Evolutionary conservation across 2,797 vertebrate species (phyloP), one percentile per base, ranked within the genome.

Genomic region (Notamacropus eugenii): DNA sequence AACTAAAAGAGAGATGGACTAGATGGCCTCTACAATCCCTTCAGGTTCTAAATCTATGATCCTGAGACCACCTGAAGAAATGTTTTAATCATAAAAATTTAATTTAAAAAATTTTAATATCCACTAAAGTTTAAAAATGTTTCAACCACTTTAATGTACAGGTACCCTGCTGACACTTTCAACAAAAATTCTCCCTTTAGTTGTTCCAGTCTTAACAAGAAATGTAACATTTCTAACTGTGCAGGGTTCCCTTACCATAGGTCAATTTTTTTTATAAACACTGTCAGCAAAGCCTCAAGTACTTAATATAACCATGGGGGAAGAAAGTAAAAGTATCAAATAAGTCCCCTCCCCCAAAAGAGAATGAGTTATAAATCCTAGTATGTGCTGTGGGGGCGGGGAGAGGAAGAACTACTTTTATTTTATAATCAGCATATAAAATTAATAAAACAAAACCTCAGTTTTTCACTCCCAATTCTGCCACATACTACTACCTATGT

Each of bases 361-460:
- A 94, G 22, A 95, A 40, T 55, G 0, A 93, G 24, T 55, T 40
- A 74, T 74, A n/a, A 74, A 74, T 90, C 93, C 95, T 92, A 27
- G 54, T 62, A 95, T 93, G 67, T 94, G 93, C 54, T 94, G 92
- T 40, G 40, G 50, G 95, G 2, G 67, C 9, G 55, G 74, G 95
- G 19, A 22, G 1, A 5, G 34, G 19, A 0, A 14, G 9, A 93
- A 52, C 46, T 82, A 91, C 55, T 92, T 50, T 95, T 92, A 93
- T 50, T 96, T 97, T 94, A 12, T 34, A 96, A 96, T 62, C 50
- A 94, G 9, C 14, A 92, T 40, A 92, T 91, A 93, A 96, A 97
- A 94, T 94, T 91, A 97, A 97, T 96, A 74, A 74, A 67, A 16
- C 34, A 74, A 14, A 74, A 74, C 34, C 34, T 74, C 62, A 67